Evolutionary conservation across 1,140 invertebrate species (phyloP), one percentile per base, ranked within the genome.

Genomic region (Dreissena polymorpha): DNA sequence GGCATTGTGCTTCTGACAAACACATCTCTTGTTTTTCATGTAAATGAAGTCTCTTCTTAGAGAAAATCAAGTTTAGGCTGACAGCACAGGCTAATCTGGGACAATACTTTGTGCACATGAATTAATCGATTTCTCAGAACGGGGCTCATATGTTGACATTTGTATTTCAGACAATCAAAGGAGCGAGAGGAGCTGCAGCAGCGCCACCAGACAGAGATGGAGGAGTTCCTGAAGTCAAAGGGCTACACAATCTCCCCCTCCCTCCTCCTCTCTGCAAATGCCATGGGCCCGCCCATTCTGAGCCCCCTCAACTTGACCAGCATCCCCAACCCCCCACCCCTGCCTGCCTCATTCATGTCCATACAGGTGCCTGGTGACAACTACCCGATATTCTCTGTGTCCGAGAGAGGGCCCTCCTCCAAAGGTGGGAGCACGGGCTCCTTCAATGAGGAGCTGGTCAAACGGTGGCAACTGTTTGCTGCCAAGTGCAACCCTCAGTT

Each of bases 321-420:
- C 70, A 74, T 74, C 57, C 81, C 81, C 7, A 83, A 76, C 27
- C 73, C 81, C 25, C 81, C 81, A 12, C 81, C 81, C 23, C 53
- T 83, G n/a, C 81, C 81, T 25, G 67, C 81, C 39, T 83, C 81
- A 16, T 53, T 83, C 23, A 83, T 83, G 72, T 76, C 73, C 18
- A 70, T 71, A 2, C 65, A 29, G 29, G 53, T 21, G 14, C 53
- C 67, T 0, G 49, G 29, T 69, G 79, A 82, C 39, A 73, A 82
- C 57, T 82, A 53, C 50, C 79, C 79, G 18, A 68, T 82, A 13
- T 82, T 82, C 79, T 82, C 79, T 39, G 63, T 82, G 57, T 69
- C 79, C 27, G 72, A 76, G 27, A 29, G 65, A 53, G 53, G 53
- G 27, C 81, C 64, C 14, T 29, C 71, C 18, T 5, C 39, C 49